Base-by-base conservation (phyloP, 2,113 vertebrate genomes). In the Dipodomys spectabilis region DNA sequence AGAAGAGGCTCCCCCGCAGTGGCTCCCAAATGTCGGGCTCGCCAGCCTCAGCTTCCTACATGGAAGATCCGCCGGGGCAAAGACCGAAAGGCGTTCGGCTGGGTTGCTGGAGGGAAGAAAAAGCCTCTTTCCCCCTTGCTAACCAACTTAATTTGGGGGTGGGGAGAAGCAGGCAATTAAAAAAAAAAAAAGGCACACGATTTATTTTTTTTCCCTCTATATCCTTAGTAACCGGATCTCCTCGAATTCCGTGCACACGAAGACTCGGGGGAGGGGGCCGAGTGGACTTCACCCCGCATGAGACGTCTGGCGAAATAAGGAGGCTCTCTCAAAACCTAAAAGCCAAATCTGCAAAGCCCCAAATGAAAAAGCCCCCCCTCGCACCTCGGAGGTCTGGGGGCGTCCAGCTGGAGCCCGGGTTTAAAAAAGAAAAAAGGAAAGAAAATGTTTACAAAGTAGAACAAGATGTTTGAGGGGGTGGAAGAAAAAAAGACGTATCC, bases 131-230 rank as follows among this genome's bases (percentile, higher is more conserved):
- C 91, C 95, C 95, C 95, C 96, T 97, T 94, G 94, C 95, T 97
- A 97, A 97, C 95, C 95, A 97, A 97, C 97, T 97, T 97, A 97
- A 97, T 97, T 97, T 96, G 97, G 95, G 96, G 97, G 97, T 97
- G 95, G 96, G 96, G 96, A 97, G 89, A 95, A 96, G 78, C 94
- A 95, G 82, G 93, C 97, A 97, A 97, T 97, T 97, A 93, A 95
- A 96, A 95, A 86, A 95, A 96, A 95, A 86, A 92, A 92, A 95
- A 91, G 86, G 96, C 96, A 96, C 95, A 91, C 95, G 96, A 97
- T 97, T 97, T 96, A 96, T 95, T 97, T 97, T 96, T 95, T 95
- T 95, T 74, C 84, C 81, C 77, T 94, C 95, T 97, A 97, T 97
- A 97, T 97, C 97, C 96, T 97, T 96, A 96, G 96, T 96, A 97